A percentile compares a stretch with the other conserved stretches of the same genome.
Conservation (phyloP, 1,140 invertebrate genomes). For the Drosophila nebulosa region DNA sequence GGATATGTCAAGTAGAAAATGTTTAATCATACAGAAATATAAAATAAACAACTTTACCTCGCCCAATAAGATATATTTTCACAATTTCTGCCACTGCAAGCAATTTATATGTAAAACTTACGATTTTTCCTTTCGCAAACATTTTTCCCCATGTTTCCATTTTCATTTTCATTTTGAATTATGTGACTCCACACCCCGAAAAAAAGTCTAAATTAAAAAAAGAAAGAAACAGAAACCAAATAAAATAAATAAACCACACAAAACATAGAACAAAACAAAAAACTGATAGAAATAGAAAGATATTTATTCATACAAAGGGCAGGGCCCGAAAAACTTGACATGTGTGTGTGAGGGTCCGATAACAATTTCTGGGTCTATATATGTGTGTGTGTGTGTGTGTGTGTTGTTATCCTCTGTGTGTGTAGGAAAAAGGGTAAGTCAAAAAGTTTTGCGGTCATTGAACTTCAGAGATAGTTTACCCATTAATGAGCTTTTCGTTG, state of each 20-base stretch:
- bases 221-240: conserved; percentile 39
- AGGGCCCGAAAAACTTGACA: conserved; percentile 37
- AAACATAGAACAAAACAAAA: conserved; percentile 40
- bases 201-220: conserved; percentile 59
- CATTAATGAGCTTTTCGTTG: conserved; percentile 28
- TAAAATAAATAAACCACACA: conserved; percentile 1
- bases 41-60: neutral
- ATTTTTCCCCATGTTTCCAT: conserved; percentile 14
- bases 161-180: conserved; percentile 72
- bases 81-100: neutral
- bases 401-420: no score
- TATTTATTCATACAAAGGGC: conserved; percentile 16
- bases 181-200: conserved; percentile 32
- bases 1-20: neutral
- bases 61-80: neutral
- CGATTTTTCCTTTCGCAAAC: conserved; percentile 44
- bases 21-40: neutral
- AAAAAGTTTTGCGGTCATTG: conserved; percentile 54
- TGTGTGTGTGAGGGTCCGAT: conserved; percentile 51
- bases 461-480: conserved; percentile 13
- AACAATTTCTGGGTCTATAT: conserved; percentile 40
- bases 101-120: conserved; percentile 11
- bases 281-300: conserved; percentile 37
- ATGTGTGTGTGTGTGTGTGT: conserved; percentile 19
- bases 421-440: conserved; percentile 29